A percentile compares a stretch with the other conserved stretches of the same genome.
Evolutionary conservation across 2,888 invertebrate genomes (phyloP).

Genomic region (Amphipyra berbera): DNA sequence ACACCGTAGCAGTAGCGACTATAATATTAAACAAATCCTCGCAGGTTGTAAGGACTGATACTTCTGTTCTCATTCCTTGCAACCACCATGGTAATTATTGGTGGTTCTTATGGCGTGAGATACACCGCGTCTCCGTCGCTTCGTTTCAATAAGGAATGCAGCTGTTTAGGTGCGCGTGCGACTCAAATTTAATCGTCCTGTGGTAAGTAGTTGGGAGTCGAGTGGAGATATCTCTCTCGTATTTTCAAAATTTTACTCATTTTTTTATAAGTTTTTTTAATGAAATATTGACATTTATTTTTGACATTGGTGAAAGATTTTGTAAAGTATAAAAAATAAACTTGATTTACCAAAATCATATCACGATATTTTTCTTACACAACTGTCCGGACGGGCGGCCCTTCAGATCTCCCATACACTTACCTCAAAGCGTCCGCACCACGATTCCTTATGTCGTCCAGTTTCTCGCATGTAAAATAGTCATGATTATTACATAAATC

Average conservation of each 20-base stretch:
- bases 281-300: no score
- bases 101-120: conserved; percentile 60
- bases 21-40: no score
- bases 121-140: conserved; percentile 51
- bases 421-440: conserved; percentile 60
- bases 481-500: conserved; percentile 69
- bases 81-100: conserved; percentile 55
- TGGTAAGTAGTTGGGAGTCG: conserved; percentile 41
- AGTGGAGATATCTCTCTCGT: no score
- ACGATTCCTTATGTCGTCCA: conserved; percentile 68
- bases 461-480: conserved; percentile 72
- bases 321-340: no score
- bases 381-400: no score
- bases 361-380: no score
- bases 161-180: conserved; percentile 60
- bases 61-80: conserved; percentile 18
- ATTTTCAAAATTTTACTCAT: no score
- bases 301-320: no score
- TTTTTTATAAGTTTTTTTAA: no score
- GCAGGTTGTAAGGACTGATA: conserved; percentile 1
- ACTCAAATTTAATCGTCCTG: conserved; percentile 33
- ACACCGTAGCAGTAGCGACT: no score
- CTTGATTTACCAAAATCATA: no score
- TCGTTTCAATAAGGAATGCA: conserved; percentile 69
- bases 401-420: conserved; percentile 31